These are phyloP conservation scores for Empidonax alnorum DNA, from an alignment of 2,113 vertebrate species.

Conservation along the genomic window DNA sequence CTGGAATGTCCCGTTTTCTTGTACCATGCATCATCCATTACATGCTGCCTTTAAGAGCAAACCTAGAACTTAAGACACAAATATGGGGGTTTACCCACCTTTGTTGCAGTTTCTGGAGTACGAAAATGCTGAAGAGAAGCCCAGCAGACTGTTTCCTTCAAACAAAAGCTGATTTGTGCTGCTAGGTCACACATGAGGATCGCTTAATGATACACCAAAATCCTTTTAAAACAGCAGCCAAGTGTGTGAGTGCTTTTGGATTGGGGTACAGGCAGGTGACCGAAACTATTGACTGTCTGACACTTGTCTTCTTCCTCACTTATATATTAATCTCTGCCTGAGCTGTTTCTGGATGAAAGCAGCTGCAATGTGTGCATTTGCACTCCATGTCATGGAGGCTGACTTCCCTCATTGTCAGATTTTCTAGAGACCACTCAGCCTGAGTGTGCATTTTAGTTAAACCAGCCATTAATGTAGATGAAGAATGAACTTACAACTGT, in stretches of 20 bases:
- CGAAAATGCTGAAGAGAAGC: not conserved
- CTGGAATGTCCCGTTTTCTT: rapidly evolving
- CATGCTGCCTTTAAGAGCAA: not conserved
- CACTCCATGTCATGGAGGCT: not conserved
- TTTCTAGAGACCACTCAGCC: conserved; percentile 17
- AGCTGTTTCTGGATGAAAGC: not conserved
- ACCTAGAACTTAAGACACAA: not conserved
- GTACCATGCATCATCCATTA: not conserved
- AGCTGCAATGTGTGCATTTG: not conserved
- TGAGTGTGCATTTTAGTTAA: not conserved
- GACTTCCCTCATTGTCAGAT: not conserved
- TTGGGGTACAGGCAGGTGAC: not conserved
- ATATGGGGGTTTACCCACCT: not conserved
- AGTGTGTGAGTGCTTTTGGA: not conserved
- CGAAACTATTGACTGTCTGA: not conserved
- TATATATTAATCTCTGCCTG: not conserved
- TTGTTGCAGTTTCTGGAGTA: not conserved
- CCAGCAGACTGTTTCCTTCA: not conserved
- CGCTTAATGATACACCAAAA: not conserved
- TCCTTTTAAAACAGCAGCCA: conserved; percentile 20
- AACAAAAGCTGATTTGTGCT: not conserved
- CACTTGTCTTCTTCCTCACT: conserved; percentile 6
- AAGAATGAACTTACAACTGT: not conserved
- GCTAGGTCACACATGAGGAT: not conserved
- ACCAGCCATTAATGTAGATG: conserved; percentile 1